phyloP scores from a whole-genome alignment of 2,113 vertebrate species.

The Oreocharis arfaki region DNA sequence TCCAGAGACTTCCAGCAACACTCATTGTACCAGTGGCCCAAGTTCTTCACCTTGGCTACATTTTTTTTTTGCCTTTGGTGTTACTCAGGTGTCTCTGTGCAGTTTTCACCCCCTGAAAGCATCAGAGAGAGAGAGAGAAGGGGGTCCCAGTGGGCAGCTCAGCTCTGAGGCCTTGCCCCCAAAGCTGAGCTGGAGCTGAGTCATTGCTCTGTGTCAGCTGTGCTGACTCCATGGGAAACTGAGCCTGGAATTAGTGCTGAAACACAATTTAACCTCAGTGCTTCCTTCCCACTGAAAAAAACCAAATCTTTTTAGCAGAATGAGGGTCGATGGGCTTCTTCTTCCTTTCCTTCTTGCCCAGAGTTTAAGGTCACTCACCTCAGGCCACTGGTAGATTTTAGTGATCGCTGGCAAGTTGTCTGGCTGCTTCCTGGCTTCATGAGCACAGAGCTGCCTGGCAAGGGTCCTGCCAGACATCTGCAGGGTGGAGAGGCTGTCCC shows the following conservation, averaged over 20 bases:
- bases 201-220: not conserved
- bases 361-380: not conserved
- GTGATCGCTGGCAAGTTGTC: not conserved
- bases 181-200: not conserved
- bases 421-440: not conserved
- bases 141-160: not conserved
- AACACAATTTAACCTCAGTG: not conserved
- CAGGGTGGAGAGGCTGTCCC: not conserved
- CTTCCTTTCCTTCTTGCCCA: not conserved
- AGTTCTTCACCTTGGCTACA: not conserved
- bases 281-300: not conserved
- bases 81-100: not conserved
- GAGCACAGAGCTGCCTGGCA: not conserved
- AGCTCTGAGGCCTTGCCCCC: not conserved
- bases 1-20: not conserved
- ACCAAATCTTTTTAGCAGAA: not conserved
- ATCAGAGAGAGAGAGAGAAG: not conserved
- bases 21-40: not conserved
- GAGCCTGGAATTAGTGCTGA: not conserved
- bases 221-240: not conserved
- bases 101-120: not conserved
- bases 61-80: not conserved
- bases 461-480: not conserved
- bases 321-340: not conserved
- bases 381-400: not conserved